A percentile compares a stretch with the other conserved stretches of the same genome.
Conservation (phyloP, 2,113 vertebrate species). For the Haplochromis burtoni region DNA sequence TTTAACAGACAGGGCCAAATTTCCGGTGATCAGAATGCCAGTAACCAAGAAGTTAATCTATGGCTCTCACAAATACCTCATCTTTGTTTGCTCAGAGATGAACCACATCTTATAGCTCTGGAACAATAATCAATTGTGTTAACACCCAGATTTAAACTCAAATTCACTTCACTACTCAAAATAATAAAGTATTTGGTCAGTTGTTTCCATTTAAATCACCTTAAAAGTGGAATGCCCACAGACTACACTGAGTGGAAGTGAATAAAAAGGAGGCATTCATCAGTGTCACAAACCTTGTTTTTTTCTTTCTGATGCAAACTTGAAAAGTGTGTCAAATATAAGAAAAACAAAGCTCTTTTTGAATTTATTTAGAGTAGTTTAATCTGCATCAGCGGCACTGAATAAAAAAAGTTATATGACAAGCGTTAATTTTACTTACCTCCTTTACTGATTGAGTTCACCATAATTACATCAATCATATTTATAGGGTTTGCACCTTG, state of each 20-base stretch:
- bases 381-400: background rate
- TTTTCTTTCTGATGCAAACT: background rate
- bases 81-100: background rate
- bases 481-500: constrained; percentile 15
- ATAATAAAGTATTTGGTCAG: background rate
- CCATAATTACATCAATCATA: constrained; percentile 21
- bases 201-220: background rate
- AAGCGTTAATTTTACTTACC: background rate
- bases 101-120: background rate
- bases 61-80: constrained; percentile 35
- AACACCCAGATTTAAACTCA: background rate
- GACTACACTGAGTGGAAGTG: background rate
- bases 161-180: background rate
- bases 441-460: constrained; percentile 12
- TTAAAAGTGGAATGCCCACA: background rate
- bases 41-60: constrained; percentile 47
- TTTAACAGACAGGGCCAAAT: constrained; percentile 61
- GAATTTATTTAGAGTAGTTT: background rate
- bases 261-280: background rate
- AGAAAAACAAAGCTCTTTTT: background rate
- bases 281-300: background rate
- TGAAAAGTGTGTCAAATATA: background rate
- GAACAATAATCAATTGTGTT: background rate
- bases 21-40: constrained; percentile 54
- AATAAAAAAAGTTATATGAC: background rate